Percentiles rank a stretch among this genome's conserved stretches.
Conservation (phyloP, 2,113 vertebrate genomes). For the Psephotus haematonotus region DNA sequence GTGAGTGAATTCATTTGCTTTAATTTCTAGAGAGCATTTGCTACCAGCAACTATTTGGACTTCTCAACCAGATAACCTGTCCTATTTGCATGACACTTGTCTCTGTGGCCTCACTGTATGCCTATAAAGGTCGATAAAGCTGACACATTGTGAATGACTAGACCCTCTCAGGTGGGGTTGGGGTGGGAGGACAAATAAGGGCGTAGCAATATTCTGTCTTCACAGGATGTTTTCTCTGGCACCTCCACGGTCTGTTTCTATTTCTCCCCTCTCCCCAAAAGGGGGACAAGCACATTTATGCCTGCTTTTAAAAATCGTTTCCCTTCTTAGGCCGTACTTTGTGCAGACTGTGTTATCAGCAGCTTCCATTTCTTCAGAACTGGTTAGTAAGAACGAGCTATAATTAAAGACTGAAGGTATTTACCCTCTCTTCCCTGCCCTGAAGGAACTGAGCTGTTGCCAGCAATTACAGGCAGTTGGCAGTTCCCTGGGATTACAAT, state of each 20-base stretch:
- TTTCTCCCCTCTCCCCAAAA: background rate
- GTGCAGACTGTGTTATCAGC: background rate
- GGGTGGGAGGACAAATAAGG: background rate
- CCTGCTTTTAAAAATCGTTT: background rate
- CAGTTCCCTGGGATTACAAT: background rate
- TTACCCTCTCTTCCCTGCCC: constrained; percentile 15
- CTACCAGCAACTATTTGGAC: background rate
- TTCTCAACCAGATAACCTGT: background rate
- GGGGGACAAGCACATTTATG: background rate
- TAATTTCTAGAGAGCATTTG: background rate
- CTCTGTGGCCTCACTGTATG: background rate
- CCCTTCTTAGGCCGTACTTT: background rate
- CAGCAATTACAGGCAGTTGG: background rate
- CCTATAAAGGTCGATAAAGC: accelerated
- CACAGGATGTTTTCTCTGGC: background rate
- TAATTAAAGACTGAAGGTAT: constrained; percentile 7
- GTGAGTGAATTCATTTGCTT: background rate
- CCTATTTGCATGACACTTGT: background rate
- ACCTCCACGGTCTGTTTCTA: background rate
- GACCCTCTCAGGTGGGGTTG: background rate
- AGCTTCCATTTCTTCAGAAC: background rate
- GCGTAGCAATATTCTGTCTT: background rate
- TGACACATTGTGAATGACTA: background rate
- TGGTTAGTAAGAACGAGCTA: background rate
- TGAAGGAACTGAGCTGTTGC: background rate